A percentile compares a stretch with the other conserved stretches of the same genome.
Conservation (phyloP, 2,113 vertebrate species). For the Galeopterus variegatus region DNA sequence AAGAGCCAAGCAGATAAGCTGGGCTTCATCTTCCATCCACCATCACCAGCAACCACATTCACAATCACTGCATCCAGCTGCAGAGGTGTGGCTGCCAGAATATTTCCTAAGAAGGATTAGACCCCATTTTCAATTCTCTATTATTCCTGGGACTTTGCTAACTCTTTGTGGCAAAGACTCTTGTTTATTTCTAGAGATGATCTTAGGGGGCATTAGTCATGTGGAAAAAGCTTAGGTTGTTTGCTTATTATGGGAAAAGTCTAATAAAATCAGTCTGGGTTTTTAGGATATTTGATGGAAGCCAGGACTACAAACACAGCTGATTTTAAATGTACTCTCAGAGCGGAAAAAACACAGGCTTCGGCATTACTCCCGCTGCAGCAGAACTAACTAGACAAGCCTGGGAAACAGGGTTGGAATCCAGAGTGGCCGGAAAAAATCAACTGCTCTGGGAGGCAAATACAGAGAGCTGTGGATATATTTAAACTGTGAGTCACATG, state of each 20-base stretch:
- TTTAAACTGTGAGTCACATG: conserved; percentile 45
- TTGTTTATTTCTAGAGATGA: neutral
- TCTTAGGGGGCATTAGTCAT: neutral
- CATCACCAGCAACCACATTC: neutral
- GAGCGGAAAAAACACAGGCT: neutral
- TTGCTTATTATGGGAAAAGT: neutral
- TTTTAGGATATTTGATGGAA: neutral
- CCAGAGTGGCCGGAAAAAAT: neutral
- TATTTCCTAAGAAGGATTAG: neutral
- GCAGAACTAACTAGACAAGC: neutral
- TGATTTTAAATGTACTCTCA: neutral
- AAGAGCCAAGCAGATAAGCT: neutral
- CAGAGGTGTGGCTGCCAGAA: neutral
- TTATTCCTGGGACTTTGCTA: neutral
- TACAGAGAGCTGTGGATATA: neutral
- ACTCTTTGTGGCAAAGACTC: neutral
- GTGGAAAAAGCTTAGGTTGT: neutral
- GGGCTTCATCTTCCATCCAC: neutral
- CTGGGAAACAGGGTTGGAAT: neutral
- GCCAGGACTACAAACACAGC: neutral
- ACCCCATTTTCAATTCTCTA: neutral
- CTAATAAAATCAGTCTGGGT: neutral
- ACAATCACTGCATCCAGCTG: neutral
- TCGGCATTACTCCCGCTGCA: neutral
- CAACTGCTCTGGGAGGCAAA: neutral